Evolutionary conservation across 1,140 invertebrate species (phyloP), one percentile per base, ranked within the genome.

Genomic region (Amphibalanus amphitrite): DNA sequence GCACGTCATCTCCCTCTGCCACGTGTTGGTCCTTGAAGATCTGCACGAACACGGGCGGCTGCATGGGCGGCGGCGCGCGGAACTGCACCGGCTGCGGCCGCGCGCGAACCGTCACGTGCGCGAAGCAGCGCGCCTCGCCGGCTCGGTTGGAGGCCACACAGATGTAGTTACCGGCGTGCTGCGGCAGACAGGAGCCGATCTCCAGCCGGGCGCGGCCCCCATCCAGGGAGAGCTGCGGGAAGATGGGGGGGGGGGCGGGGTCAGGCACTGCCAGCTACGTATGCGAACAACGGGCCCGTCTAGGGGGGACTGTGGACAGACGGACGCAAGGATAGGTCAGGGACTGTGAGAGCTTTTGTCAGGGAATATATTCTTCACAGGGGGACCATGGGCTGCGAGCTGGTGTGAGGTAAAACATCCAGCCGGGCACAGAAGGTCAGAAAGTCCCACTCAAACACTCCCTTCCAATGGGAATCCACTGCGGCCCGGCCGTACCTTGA

Each of bases 71-170:
- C 73, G 85, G 82, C 75, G 85, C 82, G 59, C 84, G 81, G 0
- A 84, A 75, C 28, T 78, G 69, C 29, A 73, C 74, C 65, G 75
- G 74, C 29, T 74, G 72, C n/a, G 76, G 75, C 6, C 72, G 73
- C 28, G 72, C 74, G 40, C 74, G 69, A 17, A 76, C 70, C 67
- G 88, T 89, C 3, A 92, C 76, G 74, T 89, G 87, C 0, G 89
- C 88, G 73, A 91, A 90, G 75, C 89, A 89, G 77, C 90, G 90
- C 0, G 88, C 88, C 75, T 91, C 88, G n/a, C 90, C 90, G 28
- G 83, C 81, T 28, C 80, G 76, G 79, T 91, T 92, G 0, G 81
- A 82, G 0, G 90, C 90, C 77, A 88, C 88, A 0, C 87, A 87
- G 0, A 87, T 88, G 76, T 91, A 92, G 70, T 90, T 87, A 3